Evolutionary conservation across 2,888 invertebrate species (phyloP).

Genomic region (Hyposoter didymator): DNA sequence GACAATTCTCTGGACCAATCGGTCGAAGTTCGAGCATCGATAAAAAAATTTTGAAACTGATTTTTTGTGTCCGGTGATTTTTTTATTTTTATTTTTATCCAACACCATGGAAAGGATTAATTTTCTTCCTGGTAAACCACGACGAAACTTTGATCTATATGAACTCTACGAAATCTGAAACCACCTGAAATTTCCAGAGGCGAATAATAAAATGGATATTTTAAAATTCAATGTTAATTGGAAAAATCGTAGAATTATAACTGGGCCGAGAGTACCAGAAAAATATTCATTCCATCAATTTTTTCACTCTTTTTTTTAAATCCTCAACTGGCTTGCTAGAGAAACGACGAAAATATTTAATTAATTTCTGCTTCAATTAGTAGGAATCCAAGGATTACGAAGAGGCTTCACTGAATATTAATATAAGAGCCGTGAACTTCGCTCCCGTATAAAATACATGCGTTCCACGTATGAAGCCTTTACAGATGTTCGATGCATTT

Average conservation of each 20-base stretch:
- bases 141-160: background rate
- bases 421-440: background rate
- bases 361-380: background rate
- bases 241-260: background rate
- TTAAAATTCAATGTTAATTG: background rate
- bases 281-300: background rate
- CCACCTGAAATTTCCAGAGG: background rate
- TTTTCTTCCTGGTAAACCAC: background rate
- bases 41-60: no score
- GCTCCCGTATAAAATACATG: background rate
- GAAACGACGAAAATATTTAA: background rate
- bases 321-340: background rate
- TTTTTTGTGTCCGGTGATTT: no score
- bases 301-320: background rate
- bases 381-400: background rate
- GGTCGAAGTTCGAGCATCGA: no score
- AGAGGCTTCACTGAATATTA: background rate
- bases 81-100: background rate
- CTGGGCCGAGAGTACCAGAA: background rate
- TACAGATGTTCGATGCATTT: background rate
- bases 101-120: background rate
- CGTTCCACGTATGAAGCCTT: background rate
- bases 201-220: background rate
- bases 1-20: no score
- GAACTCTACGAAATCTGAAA: background rate